Base-by-base conservation (phyloP, 2,888 invertebrate species). In the Macaria liturata region DNA sequence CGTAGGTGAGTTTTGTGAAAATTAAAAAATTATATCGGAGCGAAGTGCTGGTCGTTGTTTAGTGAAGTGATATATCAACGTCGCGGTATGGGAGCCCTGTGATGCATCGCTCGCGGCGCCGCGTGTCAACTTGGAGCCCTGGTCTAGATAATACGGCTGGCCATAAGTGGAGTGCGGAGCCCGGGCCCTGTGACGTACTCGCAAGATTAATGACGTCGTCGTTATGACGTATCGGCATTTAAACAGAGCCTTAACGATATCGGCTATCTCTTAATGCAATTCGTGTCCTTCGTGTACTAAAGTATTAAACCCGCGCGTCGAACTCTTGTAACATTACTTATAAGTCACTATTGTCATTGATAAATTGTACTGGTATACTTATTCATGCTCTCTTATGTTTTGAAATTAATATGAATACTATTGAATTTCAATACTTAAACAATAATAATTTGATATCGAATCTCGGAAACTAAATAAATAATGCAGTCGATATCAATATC, bases 1-100 rank as follows among this genome's bases (percentile, higher is more conserved):
- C 80, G 80, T 91, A 88, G 91, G 91, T 91, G 90, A 91, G 91
- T 91, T 78, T 72, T 74, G 69, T 84, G 81, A 81, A 76, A 71
- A 49, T 78, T 80, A 75, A 78, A 81, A 80, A 77, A 73, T 68
- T 69, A 61, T 62, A 51, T 59, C 32, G 34, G 46, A 40, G 8
- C 60, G 70, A 71, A 71, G 68, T 70, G 67, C 62, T 52, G 46
- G 57, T 50, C 59, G 61, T 69, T 76, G 72, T 76, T 74, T 68
- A 87, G 90, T 90, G 90, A 84, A 88, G 88, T 89, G 89, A 80
- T 79, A 74, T 64, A 69, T 78, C 76, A 77, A 79, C 50, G 74
- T 75, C 75, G 66, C 62, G 67, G 64, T 71, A 72, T 71, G 59
- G 74, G 73, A 72, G 70, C 65, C 45, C 34, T 30, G 72, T 75